Evolutionary conservation across 2,797 vertebrate genomes (phyloP).

Genomic region (Limosa lapponica): DNA sequence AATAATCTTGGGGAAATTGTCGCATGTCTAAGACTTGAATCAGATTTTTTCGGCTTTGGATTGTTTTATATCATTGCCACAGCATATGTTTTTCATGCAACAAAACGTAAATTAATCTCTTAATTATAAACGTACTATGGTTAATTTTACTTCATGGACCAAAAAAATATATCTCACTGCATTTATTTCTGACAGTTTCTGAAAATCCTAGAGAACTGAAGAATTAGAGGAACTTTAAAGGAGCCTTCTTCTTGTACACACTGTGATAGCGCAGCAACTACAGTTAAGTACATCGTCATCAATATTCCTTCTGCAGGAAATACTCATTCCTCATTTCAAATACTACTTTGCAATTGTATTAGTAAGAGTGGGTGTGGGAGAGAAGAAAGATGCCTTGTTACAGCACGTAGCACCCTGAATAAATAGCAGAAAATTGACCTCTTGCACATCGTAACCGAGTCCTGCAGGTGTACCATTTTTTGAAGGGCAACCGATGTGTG

Average conservation of each 20-base stretch:
- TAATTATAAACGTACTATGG: background rate
- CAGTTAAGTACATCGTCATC: background rate
- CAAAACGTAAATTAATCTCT: background rate
- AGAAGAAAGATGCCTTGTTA: background rate
- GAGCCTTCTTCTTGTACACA: background rate
- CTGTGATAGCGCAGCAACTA: background rate
- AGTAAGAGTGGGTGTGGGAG: background rate
- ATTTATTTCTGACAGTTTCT: background rate
- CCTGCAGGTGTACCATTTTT: background rate
- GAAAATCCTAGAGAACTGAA: background rate
- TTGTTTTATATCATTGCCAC: background rate
- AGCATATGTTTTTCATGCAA: background rate
- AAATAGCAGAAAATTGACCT: background rate
- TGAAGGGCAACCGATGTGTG: background rate
- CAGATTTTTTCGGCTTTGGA: fast-evolving
- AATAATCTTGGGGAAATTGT: background rate
- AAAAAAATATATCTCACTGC: background rate
- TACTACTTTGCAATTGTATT: background rate
- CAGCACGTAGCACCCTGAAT: background rate
- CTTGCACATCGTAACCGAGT: background rate
- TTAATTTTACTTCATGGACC: background rate
- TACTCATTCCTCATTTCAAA: background rate
- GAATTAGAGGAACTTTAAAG: background rate
- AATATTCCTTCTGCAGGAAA: background rate
- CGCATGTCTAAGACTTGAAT: background rate